Evolutionary conservation across 1,140 invertebrate species (phyloP), one percentile per base, ranked within the genome.

Genomic region (Cyclina sinensis): DNA sequence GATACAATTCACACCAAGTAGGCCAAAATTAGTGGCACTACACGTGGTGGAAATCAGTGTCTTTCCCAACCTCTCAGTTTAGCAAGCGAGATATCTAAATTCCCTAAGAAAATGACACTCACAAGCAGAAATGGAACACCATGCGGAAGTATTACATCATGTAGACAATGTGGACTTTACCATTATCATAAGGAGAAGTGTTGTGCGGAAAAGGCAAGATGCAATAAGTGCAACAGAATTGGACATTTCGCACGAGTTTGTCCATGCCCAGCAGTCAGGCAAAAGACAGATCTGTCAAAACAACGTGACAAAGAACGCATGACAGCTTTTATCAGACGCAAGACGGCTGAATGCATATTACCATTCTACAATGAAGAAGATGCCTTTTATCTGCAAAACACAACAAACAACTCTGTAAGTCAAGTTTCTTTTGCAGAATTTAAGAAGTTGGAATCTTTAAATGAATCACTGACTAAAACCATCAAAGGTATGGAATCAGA

Each of bases 341-440:
- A 70, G 37, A 70, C 65, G 18, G 65, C 65, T 30, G 27, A 70
- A 70, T 70, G 65, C 21, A 39, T 30, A 12, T 70, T 70, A 70
- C 65, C 27, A 35, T 70, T 70, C 37, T 70, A 70, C 27, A 32
- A 70, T 70, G 65, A 70, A 70, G 27, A 70, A 7, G 65, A 70
- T 70, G 65, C 65, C 3, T 70, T 35, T 30, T 16, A 30, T 39
- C 30, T 30, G 24, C 5, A 70, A 14, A 70, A 70, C 24, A 30
- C 5, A 70, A 70, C 65, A 27, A 70, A 70, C 65, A 70, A 32
- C 65, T 4, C 65, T 35, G 65, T 70, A 16, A 70, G 65, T 70
- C 9, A 21, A 9, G 24, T 32, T 35, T 39, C 65, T 11, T 5
- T 70, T 16, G 21, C 12, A 70, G 30, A 70, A 35, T 35, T 70